These are phyloP conservation scores for Diacarnus erythraeanus DNA, from an alignment of 37 sponge, comb jelly and placozoan genomes.

Conservation along the genomic window DNA sequence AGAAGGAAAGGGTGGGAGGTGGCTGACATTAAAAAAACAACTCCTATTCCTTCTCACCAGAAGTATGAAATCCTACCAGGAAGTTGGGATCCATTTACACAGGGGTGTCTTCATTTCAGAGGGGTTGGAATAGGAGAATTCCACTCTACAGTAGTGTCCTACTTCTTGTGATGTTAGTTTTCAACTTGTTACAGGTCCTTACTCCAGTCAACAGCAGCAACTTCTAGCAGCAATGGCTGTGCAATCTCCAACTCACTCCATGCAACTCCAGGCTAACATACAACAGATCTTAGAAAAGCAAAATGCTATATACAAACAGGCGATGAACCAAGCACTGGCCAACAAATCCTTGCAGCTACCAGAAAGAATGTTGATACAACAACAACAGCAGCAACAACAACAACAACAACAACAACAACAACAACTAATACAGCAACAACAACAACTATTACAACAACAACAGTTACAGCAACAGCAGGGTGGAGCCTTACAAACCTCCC, in stretches of 20 bases:
- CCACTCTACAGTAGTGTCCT: no score
- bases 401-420: constrained; percentile 11
- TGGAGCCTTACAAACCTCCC: background rate
- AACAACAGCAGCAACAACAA: background rate
- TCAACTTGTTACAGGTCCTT: background rate
- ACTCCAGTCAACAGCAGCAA: background rate
- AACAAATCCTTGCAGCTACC: background rate
- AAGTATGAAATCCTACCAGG: no score
- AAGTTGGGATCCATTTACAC: no score
- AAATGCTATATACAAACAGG: background rate
- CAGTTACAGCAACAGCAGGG: background rate
- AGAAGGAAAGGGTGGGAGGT: no score
- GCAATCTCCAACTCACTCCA: background rate
- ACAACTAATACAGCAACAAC: background rate
- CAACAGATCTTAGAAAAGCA: background rate
- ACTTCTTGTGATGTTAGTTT: background rate
- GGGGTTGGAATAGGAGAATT: no score
- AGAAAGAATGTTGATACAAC: background rate
- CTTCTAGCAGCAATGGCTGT: background rate
- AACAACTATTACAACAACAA: background rate
- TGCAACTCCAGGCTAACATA: background rate
- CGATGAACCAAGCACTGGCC: background rate
- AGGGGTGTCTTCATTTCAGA: no score
- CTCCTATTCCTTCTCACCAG: no score
- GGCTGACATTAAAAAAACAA: no score